A percentile compares a stretch with the other conserved stretches of the same genome.
Evolutionary conservation across 37 sponge, comb jelly and placozoan genomes (phyloP).

Genomic region (Tethya wilhelma): DNA sequence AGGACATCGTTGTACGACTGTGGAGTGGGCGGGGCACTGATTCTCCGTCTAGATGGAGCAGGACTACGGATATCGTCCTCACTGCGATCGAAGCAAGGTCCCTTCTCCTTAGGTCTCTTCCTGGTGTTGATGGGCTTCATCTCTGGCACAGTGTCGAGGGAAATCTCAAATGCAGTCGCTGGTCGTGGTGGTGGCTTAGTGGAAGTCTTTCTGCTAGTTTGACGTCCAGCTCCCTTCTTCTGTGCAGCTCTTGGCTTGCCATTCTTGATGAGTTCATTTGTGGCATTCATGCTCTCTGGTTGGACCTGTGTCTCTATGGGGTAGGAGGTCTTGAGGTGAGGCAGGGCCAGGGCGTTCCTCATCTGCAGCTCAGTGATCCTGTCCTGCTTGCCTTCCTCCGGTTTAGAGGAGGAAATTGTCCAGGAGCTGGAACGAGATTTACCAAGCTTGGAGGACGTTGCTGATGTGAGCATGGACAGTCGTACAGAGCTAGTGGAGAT

Average conservation of each 20-base stretch:
- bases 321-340: slow-evolving; percentile 80
- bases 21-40: slow-evolving; percentile 37
- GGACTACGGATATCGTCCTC: background rate
- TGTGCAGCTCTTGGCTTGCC: background rate
- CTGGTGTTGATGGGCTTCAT: slow-evolving; percentile 1
- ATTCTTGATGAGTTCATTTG: slow-evolving; percentile 20
- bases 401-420: background rate
- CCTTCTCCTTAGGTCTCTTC: background rate
- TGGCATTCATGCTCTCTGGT: slow-evolving; percentile 25
- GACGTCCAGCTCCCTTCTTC: background rate
- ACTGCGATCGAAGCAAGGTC: background rate
- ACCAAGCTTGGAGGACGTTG: background rate
- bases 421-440: background rate
- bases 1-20: background rate
- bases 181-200: background rate
- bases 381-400: background rate
- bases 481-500: too few species aligned
- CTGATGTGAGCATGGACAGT: background rate
- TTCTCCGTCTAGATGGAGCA: slow-evolving; percentile 8
- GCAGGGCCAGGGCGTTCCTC: slow-evolving; percentile 57
- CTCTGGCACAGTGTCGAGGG: background rate
- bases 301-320: slow-evolving; percentile 76
- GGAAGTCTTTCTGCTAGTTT: background rate
- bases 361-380: slow-evolving; percentile 63
- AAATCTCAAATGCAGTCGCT: background rate